Evolutionary conservation across 1,140 invertebrate genomes (phyloP).

Genomic region (Apis florea): DNA sequence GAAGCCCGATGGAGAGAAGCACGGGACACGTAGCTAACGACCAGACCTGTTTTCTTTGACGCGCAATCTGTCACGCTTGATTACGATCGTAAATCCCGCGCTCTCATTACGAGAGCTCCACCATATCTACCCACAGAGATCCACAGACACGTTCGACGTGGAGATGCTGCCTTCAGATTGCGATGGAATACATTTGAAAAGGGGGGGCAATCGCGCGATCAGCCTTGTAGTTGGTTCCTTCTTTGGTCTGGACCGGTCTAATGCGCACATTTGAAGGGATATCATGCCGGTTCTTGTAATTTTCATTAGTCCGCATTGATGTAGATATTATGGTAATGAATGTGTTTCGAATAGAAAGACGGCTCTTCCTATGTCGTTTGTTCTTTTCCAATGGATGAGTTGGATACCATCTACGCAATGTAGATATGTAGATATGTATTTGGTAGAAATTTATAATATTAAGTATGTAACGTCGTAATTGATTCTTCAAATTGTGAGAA

Average conservation of each 20-base stretch:
- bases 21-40: slow-evolving; percentile 32
- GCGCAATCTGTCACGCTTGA: slow-evolving; percentile 45
- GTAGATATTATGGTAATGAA: too few relatives aligned
- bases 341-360: too few relatives aligned
- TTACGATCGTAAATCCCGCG: slow-evolving; percentile 46
- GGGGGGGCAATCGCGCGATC: too few relatives aligned
- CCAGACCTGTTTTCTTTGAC: slow-evolving; percentile 50
- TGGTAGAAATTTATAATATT: too few relatives aligned
- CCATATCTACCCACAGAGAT: neutral
- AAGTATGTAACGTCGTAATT: too few relatives aligned
- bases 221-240: neutral
- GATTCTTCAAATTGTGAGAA: too few relatives aligned
- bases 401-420: too few relatives aligned
- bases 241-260: too few relatives aligned
- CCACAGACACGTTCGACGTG: neutral
- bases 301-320: neutral
- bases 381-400: too few relatives aligned
- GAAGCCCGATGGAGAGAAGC: slow-evolving; percentile 8
- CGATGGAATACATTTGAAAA: neutral
- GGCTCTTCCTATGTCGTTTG: too few relatives aligned
- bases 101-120: slow-evolving; percentile 12
- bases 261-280: too few relatives aligned
- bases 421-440: too few relatives aligned
- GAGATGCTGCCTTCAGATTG: neutral
- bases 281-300: neutral